A percentile compares a stretch with the other conserved stretches of the same genome.
Evolutionary conservation across 2,888 invertebrate species (phyloP).

Genomic region (Halictus quadricinctus): DNA sequence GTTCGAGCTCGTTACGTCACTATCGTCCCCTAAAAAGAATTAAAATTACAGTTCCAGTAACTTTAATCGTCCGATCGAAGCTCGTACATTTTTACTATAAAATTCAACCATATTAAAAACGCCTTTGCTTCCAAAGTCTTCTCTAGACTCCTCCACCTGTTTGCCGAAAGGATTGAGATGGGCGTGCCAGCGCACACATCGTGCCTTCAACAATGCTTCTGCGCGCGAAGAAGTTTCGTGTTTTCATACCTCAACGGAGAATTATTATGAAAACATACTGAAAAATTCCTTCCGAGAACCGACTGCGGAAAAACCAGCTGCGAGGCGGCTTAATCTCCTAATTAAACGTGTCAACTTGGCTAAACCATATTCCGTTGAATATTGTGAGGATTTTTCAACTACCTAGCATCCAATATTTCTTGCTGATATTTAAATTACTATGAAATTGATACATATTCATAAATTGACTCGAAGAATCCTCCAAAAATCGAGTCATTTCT

Average conservation of each 20-base stretch:
- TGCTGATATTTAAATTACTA: too few species aligned
- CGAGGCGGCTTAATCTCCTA: background rate
- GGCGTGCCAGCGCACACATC: conserved; percentile 48
- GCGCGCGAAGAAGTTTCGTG: conserved; percentile 7
- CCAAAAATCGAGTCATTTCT: background rate
- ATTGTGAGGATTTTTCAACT: too few species aligned
- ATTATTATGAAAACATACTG: conserved; percentile 5
- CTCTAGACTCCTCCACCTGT: conserved; percentile 37
- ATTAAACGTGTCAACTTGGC: background rate
- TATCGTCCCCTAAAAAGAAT: background rate
- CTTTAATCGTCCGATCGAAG: background rate
- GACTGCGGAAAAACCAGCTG: background rate
- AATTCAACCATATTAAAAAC: background rate
- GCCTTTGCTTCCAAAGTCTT: conserved; percentile 24
- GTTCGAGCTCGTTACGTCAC: background rate
- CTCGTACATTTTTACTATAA: background rate
- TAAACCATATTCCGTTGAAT: too few species aligned
- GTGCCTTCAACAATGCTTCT: conserved; percentile 29
- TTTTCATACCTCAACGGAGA: background rate
- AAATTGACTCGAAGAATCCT: too few species aligned
- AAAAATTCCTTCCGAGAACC: background rate
- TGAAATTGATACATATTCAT: too few species aligned
- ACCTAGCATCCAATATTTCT: too few species aligned
- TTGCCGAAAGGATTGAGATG: conserved; percentile 40
- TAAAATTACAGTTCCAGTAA: background rate